phyloP scores from a whole-genome alignment of 1,140 invertebrate species.

The Bombus turneri region DNA sequence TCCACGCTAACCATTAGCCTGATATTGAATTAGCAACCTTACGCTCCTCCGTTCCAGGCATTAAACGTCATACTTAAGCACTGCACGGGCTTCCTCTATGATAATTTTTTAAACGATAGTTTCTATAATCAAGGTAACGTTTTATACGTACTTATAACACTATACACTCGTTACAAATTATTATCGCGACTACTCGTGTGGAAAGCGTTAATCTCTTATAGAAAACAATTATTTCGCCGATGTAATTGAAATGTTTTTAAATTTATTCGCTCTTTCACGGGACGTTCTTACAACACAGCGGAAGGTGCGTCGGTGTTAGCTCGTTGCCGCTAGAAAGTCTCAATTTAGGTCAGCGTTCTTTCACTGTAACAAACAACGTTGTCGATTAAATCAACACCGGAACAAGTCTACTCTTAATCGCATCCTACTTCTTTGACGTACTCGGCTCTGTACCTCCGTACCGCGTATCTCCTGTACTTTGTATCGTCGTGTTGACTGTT shows the following conservation, averaged over 20 bases:
- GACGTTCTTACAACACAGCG: not conserved
- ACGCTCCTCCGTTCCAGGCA: not conserved
- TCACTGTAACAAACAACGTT: not conserved
- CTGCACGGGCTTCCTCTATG: not conserved
- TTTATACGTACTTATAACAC: not conserved
- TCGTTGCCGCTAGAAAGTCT: not conserved
- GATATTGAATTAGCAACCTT: slow-evolving; percentile 8
- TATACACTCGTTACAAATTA: not conserved
- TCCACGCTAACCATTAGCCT: not conserved
- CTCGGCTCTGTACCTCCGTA: no score
- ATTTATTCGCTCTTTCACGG: not conserved
- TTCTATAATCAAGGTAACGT: not conserved
- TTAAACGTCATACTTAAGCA: not conserved
- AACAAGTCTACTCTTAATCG: not conserved
- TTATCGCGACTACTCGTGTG: not conserved
- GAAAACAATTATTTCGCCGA: not conserved
- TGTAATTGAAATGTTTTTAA: slow-evolving; percentile 1
- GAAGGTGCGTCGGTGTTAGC: no score
- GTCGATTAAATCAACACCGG: slow-evolving; percentile 12
- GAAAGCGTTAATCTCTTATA: not conserved
- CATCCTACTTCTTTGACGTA: not conserved
- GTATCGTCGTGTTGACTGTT: no score
- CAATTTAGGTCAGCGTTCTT: slow-evolving; percentile 5
- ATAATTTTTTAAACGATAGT: not conserved
- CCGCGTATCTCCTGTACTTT: no score